Base-by-base conservation (phyloP, 2,113 vertebrate genomes). In the Oryzias melastigma region DNA sequence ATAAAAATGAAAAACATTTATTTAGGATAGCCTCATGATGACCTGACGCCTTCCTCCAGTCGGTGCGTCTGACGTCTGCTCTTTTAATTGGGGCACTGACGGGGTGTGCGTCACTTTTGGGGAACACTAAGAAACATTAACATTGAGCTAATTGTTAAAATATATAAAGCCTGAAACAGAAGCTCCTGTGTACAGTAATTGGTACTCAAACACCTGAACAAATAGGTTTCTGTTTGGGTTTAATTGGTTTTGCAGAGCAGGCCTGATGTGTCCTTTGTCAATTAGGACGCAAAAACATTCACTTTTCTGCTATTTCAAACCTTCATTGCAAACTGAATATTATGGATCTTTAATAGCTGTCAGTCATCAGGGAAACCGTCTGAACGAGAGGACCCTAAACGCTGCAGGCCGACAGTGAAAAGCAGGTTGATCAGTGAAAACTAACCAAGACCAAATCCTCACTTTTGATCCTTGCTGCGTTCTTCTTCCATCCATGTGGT, bases 51-150 rank as follows among this genome's bases (percentile, higher is more conserved):
- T 89, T 74, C 54, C 56, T 69, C 79, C 72, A 80, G 73, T 69
- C 78, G 70, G 60, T 83, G 70, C 86, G 87, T 90, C 82, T 94
- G 91, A 94, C 91, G 92, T 93, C 91, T 92, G 80, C 65, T 53
- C 48, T 63, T 77, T 71, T 80, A 78, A 76, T 75, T 83, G 71
- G 55, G 42, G 25, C 44, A 7, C 18, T 48, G 54, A 69, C 55
- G 58, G 50, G 24, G 29, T 48, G 18, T 75, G 65, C 65, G 51
- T 76, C 79, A 82, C 65, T 62, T 75, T 68, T 20, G 49, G 41
- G 24, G 27, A 74, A 71, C n/a, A 56, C 45, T 62, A 3, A 18
- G 40, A 62, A 20, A 58, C 20, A 17, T 40, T 7, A 5, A 5
- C 7, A 45, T 35, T 35, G 35, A 35, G 35, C 35, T 8, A 35